Conservation (phyloP, 2,113 vertebrate genomes). For the Asarcornis scutulata region DNA sequence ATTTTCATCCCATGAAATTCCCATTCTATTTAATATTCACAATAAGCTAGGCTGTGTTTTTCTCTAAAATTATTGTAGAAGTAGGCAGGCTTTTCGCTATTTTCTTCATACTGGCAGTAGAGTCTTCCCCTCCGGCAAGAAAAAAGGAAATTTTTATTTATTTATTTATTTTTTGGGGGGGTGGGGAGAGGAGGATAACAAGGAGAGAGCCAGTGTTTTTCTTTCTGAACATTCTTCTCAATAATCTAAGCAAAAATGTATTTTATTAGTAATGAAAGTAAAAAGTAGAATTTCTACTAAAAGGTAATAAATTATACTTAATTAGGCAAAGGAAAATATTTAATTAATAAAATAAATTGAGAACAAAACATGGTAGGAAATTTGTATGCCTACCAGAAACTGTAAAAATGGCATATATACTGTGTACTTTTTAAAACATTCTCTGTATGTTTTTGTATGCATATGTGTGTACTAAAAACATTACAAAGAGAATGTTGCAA, state of each 20-base stretch:
- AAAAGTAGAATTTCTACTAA: neutral
- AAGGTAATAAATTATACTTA: neutral
- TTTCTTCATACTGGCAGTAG: constrained; percentile 37
- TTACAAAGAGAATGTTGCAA: neutral
- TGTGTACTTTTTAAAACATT: neutral
- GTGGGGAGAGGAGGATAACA: neutral
- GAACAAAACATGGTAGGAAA: neutral
- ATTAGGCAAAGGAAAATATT: neutral
- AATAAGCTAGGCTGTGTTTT: constrained; percentile 6
- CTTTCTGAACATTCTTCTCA: neutral
- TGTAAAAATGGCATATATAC: neutral
- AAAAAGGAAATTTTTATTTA: neutral
- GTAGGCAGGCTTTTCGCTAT: neutral
- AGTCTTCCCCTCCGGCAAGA: constrained; percentile 10
- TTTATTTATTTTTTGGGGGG: too few relatives aligned
- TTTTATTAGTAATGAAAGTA: neutral
- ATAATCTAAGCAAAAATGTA: neutral
- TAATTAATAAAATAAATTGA: neutral
- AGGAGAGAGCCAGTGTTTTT: neutral
- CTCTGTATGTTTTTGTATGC: neutral
- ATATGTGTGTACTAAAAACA: neutral
- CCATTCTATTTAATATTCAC: constrained; percentile 34
- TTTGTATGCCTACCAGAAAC: neutral
- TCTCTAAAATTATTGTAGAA: neutral
- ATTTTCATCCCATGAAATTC: constrained; percentile 30